Evolutionary conservation across 2,888 invertebrate species (phyloP), one percentile per base, ranked within the genome.

Genomic region (Tanypteryx hageni): DNA sequence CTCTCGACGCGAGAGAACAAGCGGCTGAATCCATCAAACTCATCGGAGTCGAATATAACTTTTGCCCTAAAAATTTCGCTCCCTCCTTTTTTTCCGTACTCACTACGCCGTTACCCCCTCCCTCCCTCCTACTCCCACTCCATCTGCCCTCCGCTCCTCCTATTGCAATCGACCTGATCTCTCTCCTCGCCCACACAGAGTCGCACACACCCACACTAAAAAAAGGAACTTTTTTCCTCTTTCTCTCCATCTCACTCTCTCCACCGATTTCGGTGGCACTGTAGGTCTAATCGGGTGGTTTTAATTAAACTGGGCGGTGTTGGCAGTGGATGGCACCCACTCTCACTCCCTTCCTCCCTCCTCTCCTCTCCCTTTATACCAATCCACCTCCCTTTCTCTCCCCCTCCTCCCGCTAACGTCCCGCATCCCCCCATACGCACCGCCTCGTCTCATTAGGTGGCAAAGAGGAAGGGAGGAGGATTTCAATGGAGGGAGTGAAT

Each of bases 251-350:
- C 31, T 18, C 61, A 31, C 44, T 83, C 83, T 56, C 56, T 56
- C 83, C 56, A 27, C 44, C 64, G 89, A 89, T 64, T 89, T 64
- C 64, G 64, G 64, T 89, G 64, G 31, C 64, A 89, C 89, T 89
- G 64, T 89, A 64, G 89, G 44, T 64, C 89, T 64, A 89, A 89
- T 89, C 89, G 89, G 89, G 89, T 89, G 89, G 89, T 89, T 89
- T 89, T 89, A 89, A 89, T 89, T 89, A 89, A 89, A 89, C 89
- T 44, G 61, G 18, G 64, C 64, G 89, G 89, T 89, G 64, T 64
- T 89, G 89, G 89, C 86, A 61, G 86, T 44, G 64, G 44, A 89
- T 64, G 64, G 89, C 64, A 89, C 89, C 89, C 86, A 61, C 86
- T 61, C 86, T 44, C 89, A 89, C 89, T 18, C 18, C 31, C n/a